A percentile compares a stretch with the other conserved stretches of the same genome.
Evolutionary conservation across 2,797 vertebrate genomes (phyloP).

Genomic region (Sitta carolinensis): DNA sequence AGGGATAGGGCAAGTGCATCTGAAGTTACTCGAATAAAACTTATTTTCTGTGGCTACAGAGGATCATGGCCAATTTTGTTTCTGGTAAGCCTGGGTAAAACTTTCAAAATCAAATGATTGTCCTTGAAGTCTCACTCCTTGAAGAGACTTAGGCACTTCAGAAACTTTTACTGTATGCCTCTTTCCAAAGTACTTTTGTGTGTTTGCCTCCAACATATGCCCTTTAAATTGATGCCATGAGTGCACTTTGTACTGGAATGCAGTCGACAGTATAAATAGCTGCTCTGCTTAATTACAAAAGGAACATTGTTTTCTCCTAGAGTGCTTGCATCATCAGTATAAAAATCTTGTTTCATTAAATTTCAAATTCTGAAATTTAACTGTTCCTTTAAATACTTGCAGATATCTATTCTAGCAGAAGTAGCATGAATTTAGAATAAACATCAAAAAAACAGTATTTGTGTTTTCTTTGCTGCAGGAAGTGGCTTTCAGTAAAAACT

Average conservation of each 20-base stretch:
- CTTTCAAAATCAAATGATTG: neutral
- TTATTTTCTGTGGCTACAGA: neutral
- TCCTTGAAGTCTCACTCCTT: constrained; percentile 20
- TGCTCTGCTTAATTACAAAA: constrained; percentile 42
- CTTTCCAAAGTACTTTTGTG: constrained; percentile 14
- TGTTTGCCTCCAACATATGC: constrained; percentile 18
- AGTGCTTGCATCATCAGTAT: neutral
- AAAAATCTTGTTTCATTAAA: neutral
- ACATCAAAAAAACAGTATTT: neutral
- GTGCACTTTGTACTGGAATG: constrained; percentile 37
- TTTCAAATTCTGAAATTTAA: neutral
- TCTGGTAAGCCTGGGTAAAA: constrained; percentile 1
- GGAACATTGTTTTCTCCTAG: neutral
- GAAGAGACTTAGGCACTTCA: neutral
- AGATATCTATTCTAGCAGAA: neutral
- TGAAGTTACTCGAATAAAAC: neutral
- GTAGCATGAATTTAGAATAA: neutral
- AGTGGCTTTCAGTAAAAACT: neutral
- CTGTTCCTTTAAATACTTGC: neutral
- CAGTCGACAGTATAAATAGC: constrained; percentile 19
- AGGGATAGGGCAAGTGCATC: neutral
- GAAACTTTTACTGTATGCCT: neutral
- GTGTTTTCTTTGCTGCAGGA: neutral
- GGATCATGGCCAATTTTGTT: neutral
- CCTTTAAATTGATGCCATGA: constrained; percentile 53